Percentiles rank a stretch among this genome's conserved stretches.
phyloP scores from a whole-genome alignment of 2,797 vertebrate genomes.

The Eptatretus atami region DNA sequence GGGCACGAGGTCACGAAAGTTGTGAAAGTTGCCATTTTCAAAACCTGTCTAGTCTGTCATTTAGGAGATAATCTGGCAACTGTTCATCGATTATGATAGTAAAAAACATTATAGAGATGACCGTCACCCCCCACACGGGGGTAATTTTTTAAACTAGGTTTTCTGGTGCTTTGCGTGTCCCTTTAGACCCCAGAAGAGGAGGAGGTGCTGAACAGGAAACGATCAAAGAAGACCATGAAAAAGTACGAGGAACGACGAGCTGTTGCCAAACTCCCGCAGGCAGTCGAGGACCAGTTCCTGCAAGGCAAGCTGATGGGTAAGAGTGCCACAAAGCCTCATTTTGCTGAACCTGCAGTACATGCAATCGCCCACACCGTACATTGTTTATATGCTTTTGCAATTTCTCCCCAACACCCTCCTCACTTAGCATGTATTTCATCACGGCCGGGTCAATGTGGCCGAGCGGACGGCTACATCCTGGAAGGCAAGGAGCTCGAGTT shows the following conservation, averaged over 20 bases:
- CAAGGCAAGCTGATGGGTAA: slow-evolving; percentile 87
- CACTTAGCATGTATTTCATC: slow-evolving; percentile 59
- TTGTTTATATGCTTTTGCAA: not conserved
- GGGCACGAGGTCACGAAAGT: no score
- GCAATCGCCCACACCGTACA: no score
- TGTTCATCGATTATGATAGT: no score
- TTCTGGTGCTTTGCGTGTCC: not conserved
- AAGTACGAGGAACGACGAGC: slow-evolving; percentile 82
- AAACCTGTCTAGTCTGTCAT: no score
- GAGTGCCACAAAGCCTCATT: slow-evolving; percentile 10
- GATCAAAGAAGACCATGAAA: slow-evolving; percentile 86
- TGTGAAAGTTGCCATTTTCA: no score
- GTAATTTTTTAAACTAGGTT: no score
- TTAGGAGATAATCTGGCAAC: no score
- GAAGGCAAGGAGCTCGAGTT: slow-evolving; percentile 94
- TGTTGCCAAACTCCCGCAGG: slow-evolving; percentile 47
- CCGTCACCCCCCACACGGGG: no score
- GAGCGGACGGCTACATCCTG: slow-evolving; percentile 66
- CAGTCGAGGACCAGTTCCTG: slow-evolving; percentile 78
- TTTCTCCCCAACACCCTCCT: slow-evolving; percentile 5
- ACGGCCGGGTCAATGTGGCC: slow-evolving; percentile 71
- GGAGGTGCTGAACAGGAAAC: slow-evolving; percentile 78
- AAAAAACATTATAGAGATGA: no score
- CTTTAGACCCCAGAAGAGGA: slow-evolving; percentile 71
- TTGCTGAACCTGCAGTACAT: no score